Percentiles rank a stretch among this genome's conserved stretches.
These are phyloP conservation scores for Gortyna flavago DNA, from an alignment of 2,888 invertebrate species.

Conservation along the genomic window DNA sequence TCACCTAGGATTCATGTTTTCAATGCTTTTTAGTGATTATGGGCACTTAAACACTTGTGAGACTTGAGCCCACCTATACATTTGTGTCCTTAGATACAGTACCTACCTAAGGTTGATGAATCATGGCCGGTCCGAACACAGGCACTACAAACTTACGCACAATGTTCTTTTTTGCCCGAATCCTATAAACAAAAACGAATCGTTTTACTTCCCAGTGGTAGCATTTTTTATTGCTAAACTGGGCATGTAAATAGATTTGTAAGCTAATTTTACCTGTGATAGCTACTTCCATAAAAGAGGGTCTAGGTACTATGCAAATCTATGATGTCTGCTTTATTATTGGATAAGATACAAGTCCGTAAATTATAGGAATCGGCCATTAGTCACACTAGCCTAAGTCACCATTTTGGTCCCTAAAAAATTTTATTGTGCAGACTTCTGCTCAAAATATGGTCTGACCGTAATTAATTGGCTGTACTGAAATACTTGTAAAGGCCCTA, in stretches of 20 bases:
- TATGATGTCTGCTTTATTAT: no score
- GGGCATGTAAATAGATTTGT: no score
- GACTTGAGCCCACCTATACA: neutral
- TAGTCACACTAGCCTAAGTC: no score
- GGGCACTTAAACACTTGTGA: neutral
- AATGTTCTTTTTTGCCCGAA: no score
- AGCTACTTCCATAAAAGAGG: no score
- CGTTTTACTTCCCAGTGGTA: neutral
- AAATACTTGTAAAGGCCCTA: neutral
- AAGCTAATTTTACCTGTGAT: no score
- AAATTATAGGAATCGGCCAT: no score
- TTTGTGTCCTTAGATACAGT: neutral
- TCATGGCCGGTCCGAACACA: neutral
- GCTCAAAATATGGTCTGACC: no score
- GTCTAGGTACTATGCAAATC: no score
- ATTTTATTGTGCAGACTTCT: no score
- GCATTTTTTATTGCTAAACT: neutral
- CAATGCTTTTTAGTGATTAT: constrained; percentile 4
- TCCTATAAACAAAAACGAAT: neutral
- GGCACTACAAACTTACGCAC: neutral
- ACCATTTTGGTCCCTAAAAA: no score
- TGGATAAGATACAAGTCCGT: no score
- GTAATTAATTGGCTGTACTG: neutral
- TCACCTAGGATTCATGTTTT: neutral
- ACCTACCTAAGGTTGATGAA: neutral